A percentile compares a stretch with the other conserved stretches of the same genome.
These are phyloP conservation scores for Gymnobelideus leadbeateri DNA, from an alignment of 2,113 vertebrate genomes.

Conservation along the genomic window DNA sequence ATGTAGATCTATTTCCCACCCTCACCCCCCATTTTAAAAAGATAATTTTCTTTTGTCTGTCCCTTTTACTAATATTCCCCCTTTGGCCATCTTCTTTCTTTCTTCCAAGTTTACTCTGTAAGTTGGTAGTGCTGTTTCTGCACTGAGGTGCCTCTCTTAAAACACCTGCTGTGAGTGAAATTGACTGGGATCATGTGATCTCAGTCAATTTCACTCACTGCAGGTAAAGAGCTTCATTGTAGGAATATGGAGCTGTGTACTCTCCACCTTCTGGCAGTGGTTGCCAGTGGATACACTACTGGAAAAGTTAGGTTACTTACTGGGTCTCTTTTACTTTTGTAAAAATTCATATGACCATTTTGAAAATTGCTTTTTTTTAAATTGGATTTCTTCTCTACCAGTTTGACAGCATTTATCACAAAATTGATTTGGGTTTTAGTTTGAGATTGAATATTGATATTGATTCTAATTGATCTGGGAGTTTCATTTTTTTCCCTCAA, in stretches of 20 bases:
- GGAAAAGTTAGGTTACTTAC: conserved; percentile 46
- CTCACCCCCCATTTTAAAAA: conserved; percentile 46
- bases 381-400: conserved; percentile 14
- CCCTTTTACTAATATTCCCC: conserved; percentile 31
- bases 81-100: conserved; percentile 38
- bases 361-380: conserved; percentile 45
- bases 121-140: conserved; percentile 65
- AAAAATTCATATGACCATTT: conserved; percentile 61
- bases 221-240: conserved; percentile 68
- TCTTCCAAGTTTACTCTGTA: conserved; percentile 57
- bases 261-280: conserved; percentile 7
- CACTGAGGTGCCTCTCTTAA: conserved; percentile 71
- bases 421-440: conserved; percentile 32
- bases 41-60: not conserved
- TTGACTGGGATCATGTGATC: conserved; percentile 72
- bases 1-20: not conserved
- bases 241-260: conserved; percentile 17
- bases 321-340: conserved; percentile 37
- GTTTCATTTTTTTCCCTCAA: conserved; percentile 39
- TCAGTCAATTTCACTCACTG: conserved; percentile 71
- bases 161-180: conserved; percentile 78
- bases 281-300: conserved; percentile 37
- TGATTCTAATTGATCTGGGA: not conserved
- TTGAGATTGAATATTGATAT: not conserved
- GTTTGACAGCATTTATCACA: not conserved